Percentiles rank a stretch among this genome's conserved stretches.
These are phyloP conservation scores for Ornithoptera alexandrae DNA, from an alignment of 2,888 invertebrate genomes.

Conservation along the genomic window DNA sequence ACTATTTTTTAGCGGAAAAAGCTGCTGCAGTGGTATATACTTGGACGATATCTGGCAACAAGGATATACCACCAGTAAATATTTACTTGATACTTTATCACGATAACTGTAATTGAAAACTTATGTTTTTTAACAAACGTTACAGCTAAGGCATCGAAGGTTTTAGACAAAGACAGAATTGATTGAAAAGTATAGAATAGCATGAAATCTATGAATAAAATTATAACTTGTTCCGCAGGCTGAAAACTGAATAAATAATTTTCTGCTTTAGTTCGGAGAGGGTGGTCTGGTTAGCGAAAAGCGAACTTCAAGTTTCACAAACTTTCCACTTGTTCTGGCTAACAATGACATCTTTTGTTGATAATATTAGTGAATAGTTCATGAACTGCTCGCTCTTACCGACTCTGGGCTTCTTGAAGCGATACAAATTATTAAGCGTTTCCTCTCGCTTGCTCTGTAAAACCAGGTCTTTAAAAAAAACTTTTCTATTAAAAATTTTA, in stretches of 20 bases:
- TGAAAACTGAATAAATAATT: conserved; percentile 26
- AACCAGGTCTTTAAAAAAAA: too few species aligned
- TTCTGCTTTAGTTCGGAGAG: conserved; percentile 20
- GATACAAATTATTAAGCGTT: conserved; percentile 8
- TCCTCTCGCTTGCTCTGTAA: neutral
- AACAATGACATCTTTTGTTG: conserved; percentile 27
- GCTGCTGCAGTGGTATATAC: too few species aligned
- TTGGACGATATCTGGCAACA: too few species aligned
- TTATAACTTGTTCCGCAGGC: conserved; percentile 11
- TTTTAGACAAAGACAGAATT: too few species aligned
- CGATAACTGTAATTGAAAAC: too few species aligned
- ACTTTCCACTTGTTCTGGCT: conserved; percentile 24
- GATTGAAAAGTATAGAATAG: neutral
- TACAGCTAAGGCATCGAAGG: too few species aligned
- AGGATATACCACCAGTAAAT: too few species aligned
- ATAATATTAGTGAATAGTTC: conserved; percentile 26
- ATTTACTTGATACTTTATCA: too few species aligned
- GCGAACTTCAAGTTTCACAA: conserved; percentile 28
- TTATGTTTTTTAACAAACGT: too few species aligned
- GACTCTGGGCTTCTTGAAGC: conserved; percentile 8
- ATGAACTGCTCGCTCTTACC: conserved; percentile 19
- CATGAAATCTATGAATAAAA: conserved; percentile 20
- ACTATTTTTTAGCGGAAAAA: too few species aligned
- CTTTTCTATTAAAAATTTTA: too few species aligned
- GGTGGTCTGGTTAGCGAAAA: conserved; percentile 18